These are phyloP conservation scores for Zoanthus sansibaricus DNA, from an alignment of 92 coral and sea anemone genomes.

Conservation along the genomic window DNA sequence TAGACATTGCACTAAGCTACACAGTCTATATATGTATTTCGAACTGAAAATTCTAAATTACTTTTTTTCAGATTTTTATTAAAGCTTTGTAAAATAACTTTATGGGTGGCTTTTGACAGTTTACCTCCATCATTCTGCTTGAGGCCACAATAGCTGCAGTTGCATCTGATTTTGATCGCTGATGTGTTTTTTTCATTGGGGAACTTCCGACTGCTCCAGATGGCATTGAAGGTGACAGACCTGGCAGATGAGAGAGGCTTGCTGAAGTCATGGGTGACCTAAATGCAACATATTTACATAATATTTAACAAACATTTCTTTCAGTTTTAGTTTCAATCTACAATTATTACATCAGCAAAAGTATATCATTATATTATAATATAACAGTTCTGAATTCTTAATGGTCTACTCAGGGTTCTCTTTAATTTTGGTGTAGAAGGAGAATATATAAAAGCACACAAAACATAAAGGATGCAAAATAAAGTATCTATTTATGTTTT, in stretches of 20 bases:
- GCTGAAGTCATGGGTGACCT: constrained; percentile 82
- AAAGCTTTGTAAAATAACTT: too few species aligned
- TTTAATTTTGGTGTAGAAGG: too few species aligned
- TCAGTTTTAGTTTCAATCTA: not conserved
- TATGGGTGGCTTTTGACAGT: too few species aligned
- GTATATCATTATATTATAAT: not conserved
- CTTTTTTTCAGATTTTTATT: too few species aligned
- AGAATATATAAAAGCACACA: too few species aligned
- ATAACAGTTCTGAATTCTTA: too few species aligned
- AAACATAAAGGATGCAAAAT: too few species aligned
- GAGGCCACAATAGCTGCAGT: constrained; percentile 96
- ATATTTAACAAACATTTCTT: not conserved
- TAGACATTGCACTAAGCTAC: too few species aligned
- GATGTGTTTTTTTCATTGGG: constrained; percentile 88
- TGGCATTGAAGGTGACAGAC: constrained; percentile 55
- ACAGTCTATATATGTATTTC: too few species aligned
- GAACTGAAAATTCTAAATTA: not conserved
- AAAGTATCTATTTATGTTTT: too few species aligned
- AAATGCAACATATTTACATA: not conserved
- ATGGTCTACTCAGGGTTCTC: too few species aligned
- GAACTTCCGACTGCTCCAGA: constrained; percentile 58
- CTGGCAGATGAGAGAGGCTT: constrained; percentile 49
- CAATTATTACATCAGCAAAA: not conserved
- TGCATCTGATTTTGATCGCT: constrained; percentile 97
- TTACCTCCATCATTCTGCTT: constrained; percentile 86